Evolutionary conservation across 2,888 invertebrate species (phyloP), one percentile per base, ranked within the genome.

Genomic region (Conops quadrifasciatus): DNA sequence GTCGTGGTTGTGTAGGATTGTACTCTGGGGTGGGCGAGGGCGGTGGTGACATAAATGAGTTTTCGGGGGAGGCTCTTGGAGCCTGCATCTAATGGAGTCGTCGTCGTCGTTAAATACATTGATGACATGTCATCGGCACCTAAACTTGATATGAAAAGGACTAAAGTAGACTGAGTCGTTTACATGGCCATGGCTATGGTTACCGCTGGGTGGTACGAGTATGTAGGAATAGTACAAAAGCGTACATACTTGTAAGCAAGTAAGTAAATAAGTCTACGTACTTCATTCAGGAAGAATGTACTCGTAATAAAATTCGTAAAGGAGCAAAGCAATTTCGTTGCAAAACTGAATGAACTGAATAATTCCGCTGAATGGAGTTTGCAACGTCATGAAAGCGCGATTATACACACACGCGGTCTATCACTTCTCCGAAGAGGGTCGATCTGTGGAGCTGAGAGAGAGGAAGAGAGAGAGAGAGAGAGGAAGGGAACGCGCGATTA

Each of bases 41-140:
- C 19, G 43, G 9, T 15, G 43, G 36, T 16, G n/a, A 30, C 11
- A 30, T 7, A 19, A 19, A 49, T 19, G 49, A 16, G 49, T 1
- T 58, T 58, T 24, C 19, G 49, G 58, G 2, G 43, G 36, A 24
- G 56, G 43, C 15, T 16, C 43, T 45, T 13, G 36, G 65, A 15
- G 43, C 45, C 67, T 56, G 67, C 43, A 49, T 24, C 51, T 30
- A 62, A 68, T 68, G 68, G 62, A 68, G 68, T 62, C 62, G 30
- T 68, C 68, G 68, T 58, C 67, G 45, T 67, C 67, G 67, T 66
- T 58, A 51, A 67, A 67, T 68, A 36, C 68, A 68, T 62, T 68
- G 49, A 60, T 51, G 49, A 68, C 62, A 68, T 68, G 60, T 51
- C 68, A 21, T 24, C 58, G 15, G 24, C 24, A 58, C 15, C 58